Evolutionary conservation across 2,113 vertebrate species (phyloP), one percentile per base, ranked within the genome.

Genomic region (Paedocypris sp.): DNA sequence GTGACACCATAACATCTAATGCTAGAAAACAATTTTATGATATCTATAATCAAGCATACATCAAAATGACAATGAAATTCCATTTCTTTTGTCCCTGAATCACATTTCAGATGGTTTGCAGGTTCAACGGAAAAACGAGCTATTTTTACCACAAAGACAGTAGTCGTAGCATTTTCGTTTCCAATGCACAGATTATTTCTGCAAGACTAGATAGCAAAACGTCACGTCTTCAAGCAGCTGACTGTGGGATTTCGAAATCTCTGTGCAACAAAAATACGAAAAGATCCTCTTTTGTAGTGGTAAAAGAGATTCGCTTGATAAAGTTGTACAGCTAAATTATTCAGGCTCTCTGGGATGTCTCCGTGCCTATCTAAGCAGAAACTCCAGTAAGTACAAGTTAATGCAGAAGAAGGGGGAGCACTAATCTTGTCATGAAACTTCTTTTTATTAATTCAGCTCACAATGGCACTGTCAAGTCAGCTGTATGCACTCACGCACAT

Each of bases 291-390:
- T 62, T 62, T 41, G 52, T 49, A 57, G 45, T 47, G 25, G 25
- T 45, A 48, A 42, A 29, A 43, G 59, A 68, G 29, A 53, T 62
- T 57, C 51, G 22, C 59, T 49, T 56, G 59, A 68, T 58, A 36
- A 62, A 62, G 66, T 62, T 62, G 22, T 68, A 62, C 52, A 56
- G 36, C 29, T 68, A 45, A 68, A 68, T 68, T 62, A 68, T 68
- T 68, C 48, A 68, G 52, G 28, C 29, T 35, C 48, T 18, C n/a
- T 22, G 60, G 60, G 60, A 62, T n/a, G 28, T 22, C 60, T 62
- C 3, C 45, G 39, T 29, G 5, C 19, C 20, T 25, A 16, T 57
- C 38, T 48, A 59, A 43, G 60, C 20, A 33, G 49, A 62, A 62
- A 45, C 38, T 23, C 18, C n/a, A 53, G 51, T 18, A 18, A 53